Conservation (phyloP, 2,888 invertebrate genomes). For the Venusia cambrica region DNA sequence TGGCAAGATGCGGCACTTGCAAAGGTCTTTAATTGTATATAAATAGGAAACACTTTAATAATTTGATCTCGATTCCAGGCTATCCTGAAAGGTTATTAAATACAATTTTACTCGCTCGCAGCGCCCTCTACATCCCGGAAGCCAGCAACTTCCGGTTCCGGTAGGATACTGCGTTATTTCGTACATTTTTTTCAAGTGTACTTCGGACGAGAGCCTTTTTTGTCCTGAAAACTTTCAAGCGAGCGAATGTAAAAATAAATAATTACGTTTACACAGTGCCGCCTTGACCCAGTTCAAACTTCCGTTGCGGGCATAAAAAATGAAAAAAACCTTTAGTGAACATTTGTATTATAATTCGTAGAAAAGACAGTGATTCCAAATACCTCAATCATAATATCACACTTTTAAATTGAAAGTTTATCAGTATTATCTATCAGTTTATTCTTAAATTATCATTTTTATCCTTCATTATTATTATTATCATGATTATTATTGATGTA, state of each 20-base stretch:
- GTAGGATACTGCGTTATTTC: slow-evolving; percentile 67
- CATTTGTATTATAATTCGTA: no score
- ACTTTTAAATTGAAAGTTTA: no score
- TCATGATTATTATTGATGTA: no score
- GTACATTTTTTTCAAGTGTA: slow-evolving; percentile 65
- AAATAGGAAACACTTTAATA: slow-evolving; percentile 44
- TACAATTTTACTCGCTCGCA: slow-evolving; percentile 66
- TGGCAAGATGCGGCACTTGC: background rate
- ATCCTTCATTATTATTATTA: no score
- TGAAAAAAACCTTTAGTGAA: no score
- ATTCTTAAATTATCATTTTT: no score
- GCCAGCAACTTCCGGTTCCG: slow-evolving; percentile 74
- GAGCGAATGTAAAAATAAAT: slow-evolving; percentile 40
- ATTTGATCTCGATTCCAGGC: slow-evolving; percentile 39
- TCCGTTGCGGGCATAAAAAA: background rate
- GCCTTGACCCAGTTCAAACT: slow-evolving; percentile 24
- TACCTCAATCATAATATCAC: no score
- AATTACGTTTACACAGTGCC: slow-evolving; percentile 22
- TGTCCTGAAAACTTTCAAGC: slow-evolving; percentile 51
- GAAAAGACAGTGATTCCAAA: no score
- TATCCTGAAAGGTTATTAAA: slow-evolving; percentile 57
- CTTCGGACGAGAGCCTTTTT: slow-evolving; percentile 57
- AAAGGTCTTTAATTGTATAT: slow-evolving; percentile 16
- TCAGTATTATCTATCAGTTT: no score
- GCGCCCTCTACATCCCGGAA: slow-evolving; percentile 74